Conservation (phyloP, 2,797 vertebrate genomes). For the Hemitrygon akajei region DNA sequence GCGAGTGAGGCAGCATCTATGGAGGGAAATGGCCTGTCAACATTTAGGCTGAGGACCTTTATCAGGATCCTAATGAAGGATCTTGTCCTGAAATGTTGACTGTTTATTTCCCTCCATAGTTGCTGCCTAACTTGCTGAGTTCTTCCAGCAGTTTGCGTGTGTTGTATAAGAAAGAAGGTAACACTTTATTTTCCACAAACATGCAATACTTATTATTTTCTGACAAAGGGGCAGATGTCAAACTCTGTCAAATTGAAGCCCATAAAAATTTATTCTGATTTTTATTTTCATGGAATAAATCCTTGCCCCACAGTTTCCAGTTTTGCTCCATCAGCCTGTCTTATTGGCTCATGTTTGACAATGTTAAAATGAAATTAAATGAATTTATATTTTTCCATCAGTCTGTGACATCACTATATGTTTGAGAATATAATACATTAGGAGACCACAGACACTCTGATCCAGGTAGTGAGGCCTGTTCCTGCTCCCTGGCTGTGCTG, state of each 20-base stretch:
- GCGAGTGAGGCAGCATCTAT: too few relatives aligned
- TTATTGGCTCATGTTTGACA: too few relatives aligned
- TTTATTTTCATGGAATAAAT: not conserved
- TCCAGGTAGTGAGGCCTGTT: not conserved
- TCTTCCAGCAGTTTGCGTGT: too few relatives aligned
- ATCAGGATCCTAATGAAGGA: too few relatives aligned
- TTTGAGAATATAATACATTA: not conserved
- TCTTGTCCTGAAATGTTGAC: too few relatives aligned
- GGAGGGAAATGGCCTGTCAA: too few relatives aligned
- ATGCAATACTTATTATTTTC: not conserved
- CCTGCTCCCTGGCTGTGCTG: not conserved
- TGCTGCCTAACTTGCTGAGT: too few relatives aligned
- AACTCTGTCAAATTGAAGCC: not conserved
- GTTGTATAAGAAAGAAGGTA: not conserved
- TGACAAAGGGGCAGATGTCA: not conserved
- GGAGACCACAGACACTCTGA: too few relatives aligned
- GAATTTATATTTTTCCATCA: not conserved
- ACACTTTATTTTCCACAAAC: not conserved
- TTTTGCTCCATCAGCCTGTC: not conserved
- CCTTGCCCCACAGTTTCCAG: not conserved
- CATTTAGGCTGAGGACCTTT: too few relatives aligned
- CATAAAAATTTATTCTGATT: not conserved
- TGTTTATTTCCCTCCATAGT: too few relatives aligned
- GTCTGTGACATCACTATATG: not conserved
- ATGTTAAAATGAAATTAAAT: too few relatives aligned